Conservation (phyloP, 2,797 vertebrate species). For the Esox masquinongy region DNA sequence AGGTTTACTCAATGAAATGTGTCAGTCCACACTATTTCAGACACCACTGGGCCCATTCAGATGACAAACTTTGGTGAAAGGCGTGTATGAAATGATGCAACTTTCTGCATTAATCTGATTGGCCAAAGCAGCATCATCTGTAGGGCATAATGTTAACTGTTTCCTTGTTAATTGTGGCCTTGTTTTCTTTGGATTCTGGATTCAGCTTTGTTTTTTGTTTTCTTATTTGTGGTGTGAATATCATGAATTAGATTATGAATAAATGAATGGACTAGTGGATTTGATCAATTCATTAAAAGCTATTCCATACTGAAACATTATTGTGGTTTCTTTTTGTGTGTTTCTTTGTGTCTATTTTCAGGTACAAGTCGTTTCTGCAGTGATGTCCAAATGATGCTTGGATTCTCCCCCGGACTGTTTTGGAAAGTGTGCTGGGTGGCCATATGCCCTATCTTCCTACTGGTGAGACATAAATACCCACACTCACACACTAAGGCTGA, state of each 20-base stretch:
- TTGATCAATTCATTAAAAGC: background rate
- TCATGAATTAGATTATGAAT: background rate
- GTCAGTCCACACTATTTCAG: too few species aligned
- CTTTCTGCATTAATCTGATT: too few species aligned
- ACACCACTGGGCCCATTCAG: too few species aligned
- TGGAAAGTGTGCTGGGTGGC: slow-evolving; percentile 95
- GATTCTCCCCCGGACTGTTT: slow-evolving; percentile 91
- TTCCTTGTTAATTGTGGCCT: too few species aligned
- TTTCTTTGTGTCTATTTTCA: slow-evolving; percentile 54
- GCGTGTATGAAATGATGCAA: too few species aligned
- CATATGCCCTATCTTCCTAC: slow-evolving; percentile 91
- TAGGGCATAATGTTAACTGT: too few species aligned
- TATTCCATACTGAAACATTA: background rate
- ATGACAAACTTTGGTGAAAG: too few species aligned
- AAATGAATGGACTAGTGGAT: background rate
- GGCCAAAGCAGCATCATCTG: too few species aligned
- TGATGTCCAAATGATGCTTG: slow-evolving; percentile 91
- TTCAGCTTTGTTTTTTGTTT: background rate
- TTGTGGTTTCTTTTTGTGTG: slow-evolving; percentile 14
- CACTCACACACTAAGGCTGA: background rate
- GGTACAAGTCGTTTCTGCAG: slow-evolving; percentile 93
- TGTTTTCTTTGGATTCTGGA: background rate
- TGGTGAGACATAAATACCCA: slow-evolving; percentile 79
- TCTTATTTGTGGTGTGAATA: background rate
- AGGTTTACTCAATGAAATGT: too few species aligned